These are phyloP conservation scores for Pheosia gnoma DNA, from an alignment of 2,888 invertebrate genomes.

Conservation along the genomic window DNA sequence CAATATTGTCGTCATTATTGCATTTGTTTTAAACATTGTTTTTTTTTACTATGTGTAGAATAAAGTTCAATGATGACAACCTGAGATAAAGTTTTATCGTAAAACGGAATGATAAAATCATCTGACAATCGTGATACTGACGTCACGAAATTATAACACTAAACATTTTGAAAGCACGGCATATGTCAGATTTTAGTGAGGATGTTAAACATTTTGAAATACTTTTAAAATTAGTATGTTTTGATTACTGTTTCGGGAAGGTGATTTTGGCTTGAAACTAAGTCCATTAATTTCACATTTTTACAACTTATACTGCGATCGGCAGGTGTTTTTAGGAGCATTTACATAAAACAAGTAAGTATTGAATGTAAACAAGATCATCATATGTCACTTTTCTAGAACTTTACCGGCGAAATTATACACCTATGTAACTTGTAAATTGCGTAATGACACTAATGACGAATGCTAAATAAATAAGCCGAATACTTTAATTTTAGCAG, in stretches of 20 bases:
- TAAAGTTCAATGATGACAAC: not conserved
- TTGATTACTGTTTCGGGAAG: not conserved
- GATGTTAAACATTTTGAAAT: not conserved
- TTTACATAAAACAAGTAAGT: conserved; percentile 30
- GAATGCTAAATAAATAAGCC: conserved; percentile 24
- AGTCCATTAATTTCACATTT: conserved; percentile 24
- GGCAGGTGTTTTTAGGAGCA: conserved; percentile 23
- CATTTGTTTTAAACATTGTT: no score
- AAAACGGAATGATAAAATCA: conserved; percentile 44
- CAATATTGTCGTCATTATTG: no score
- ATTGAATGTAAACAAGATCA: conserved; percentile 7
- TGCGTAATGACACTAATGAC: conserved; percentile 38
- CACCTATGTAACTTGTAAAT: conserved; percentile 34
- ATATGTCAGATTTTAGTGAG: not conserved
- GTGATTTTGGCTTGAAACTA: not conserved
- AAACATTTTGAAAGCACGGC: conserved; percentile 32
- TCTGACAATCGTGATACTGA: conserved; percentile 46
- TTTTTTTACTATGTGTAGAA: no score
- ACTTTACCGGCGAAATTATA: conserved; percentile 32
- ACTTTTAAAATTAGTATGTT: not conserved
- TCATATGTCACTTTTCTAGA: conserved; percentile 16
- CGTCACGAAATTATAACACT: conserved; percentile 33
- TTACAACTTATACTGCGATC: conserved; percentile 30
- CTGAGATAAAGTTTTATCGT: conserved; percentile 23
- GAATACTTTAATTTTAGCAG: conserved; percentile 17